phyloP scores from a whole-genome alignment of 2,113 vertebrate species.

The human region GRCh38 chr18:822001-822500 shows the following conservation, averaged over 20 bases:
- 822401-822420: too few relatives aligned
- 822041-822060: neutral
- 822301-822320: too few relatives aligned
- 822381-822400: too few relatives aligned
- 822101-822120: constrained; percentile 1
- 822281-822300: too few relatives aligned
- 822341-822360: too few relatives aligned
- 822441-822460: too few relatives aligned
- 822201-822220: neutral
- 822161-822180: neutral
- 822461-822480: too few relatives aligned
- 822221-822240: neutral
- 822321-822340: too few relatives aligned
- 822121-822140: neutral
- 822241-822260: neutral
- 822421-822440: too few relatives aligned
- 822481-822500: too few relatives aligned
- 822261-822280: too few relatives aligned
- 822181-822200: neutral
- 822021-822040: neutral
- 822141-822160: neutral
- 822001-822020: neutral
- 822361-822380: too few relatives aligned
- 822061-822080: neutral
- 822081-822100: neutral